A percentile compares a stretch with the other conserved stretches of the same genome.
Conservation (phyloP, 2,113 vertebrate genomes). For the Atractosteus spatula region DNA sequence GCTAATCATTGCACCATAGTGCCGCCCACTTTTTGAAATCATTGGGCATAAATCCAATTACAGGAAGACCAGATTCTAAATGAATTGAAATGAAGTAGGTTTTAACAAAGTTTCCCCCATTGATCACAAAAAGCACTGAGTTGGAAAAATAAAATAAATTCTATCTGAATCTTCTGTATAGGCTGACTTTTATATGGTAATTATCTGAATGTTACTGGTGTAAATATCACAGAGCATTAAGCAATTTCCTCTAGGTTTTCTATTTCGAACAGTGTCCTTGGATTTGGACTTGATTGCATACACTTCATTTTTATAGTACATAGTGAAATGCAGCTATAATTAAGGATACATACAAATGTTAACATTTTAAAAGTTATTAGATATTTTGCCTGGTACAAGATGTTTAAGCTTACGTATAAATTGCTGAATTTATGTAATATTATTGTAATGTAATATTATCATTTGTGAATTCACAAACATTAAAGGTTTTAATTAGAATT, state of each 20-base stretch:
- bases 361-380: conserved; percentile 7
- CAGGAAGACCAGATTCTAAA: too few species aligned
- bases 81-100: too few species aligned
- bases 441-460: conserved; percentile 12
- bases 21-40: too few species aligned
- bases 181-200: background rate
- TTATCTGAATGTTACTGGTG: conserved; percentile 21
- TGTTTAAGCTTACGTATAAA: background rate
- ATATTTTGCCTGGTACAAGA: conserved; percentile 9
- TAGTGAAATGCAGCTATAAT: background rate
- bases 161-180: background rate
- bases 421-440: conserved; percentile 10
- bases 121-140: background rate
- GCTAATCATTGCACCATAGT: too few species aligned
- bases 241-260: conserved; percentile 7
- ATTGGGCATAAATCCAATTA: too few species aligned
- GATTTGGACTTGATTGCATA: background rate
- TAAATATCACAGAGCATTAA: conserved; percentile 1
- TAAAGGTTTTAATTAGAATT: conserved; percentile 5
- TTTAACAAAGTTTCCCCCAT: too few species aligned
- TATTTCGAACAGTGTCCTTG: background rate
- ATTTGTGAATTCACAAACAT: conserved; percentile 1
- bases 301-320: background rate
- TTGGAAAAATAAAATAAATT: background rate
- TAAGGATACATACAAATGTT: conserved; percentile 8